Evolutionary conservation across 2,113 vertebrate genomes (phyloP), one percentile per base, ranked within the genome.

Genomic region (Thryonomys swinderianus): DNA sequence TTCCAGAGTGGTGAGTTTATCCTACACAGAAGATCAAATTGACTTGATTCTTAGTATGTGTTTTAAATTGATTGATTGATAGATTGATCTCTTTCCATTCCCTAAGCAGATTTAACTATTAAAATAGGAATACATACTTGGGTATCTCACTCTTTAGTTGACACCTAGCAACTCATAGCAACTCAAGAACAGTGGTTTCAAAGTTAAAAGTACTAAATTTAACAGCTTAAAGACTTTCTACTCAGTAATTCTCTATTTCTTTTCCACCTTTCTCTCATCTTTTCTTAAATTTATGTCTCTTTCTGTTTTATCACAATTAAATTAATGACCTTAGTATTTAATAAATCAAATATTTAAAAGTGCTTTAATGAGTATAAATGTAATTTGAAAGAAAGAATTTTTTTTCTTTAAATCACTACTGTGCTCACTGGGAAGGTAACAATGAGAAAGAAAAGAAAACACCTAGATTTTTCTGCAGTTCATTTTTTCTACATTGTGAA

Each of bases 31-130:
- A 37, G 10, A 74, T 82, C 64, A 82, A 61, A 67, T 18, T 61
- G 13, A 62, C 62, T 32, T 67, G 40, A 92, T 88, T 94, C 59
- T 73, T 81, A 82, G 34, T 67, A 53, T 69, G 12, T 45, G 7
- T 85, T 92, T 95, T 85, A 30, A 88, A 78, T 78, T 95, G 69
- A 82, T 78, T 89, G 40, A 69, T 85, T 34, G 61, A 67, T n/a
- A 85, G 40, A 82, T 88, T 93, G 42, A 51, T 88, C 48, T 71
- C 21, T 92, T 88, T 82, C 27, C 34, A 85, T 45, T 92, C 57
- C 23, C 40, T 74, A 59, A 88, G 57, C 57, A 92, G 57, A 2
- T 88, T 69, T 90, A 51, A 25, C 34, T 90, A 25, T 84, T 74
- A 61, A 83, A 94, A 64, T 67, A 16, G 40, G n/a, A 84, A 57